phyloP scores from a whole-genome alignment of 2,113 vertebrate species.

The Hippocampus zosterae region DNA sequence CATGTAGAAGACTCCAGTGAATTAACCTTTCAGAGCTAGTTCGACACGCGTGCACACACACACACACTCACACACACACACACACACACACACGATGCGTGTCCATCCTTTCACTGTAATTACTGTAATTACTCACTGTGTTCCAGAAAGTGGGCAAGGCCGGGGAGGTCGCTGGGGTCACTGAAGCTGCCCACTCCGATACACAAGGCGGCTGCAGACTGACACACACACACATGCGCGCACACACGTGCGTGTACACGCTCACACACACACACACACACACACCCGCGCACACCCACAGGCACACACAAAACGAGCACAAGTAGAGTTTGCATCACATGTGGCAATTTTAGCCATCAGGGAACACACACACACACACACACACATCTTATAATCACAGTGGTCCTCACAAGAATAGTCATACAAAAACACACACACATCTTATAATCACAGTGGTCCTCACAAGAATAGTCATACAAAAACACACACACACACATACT shows the following conservation, averaged over 20 bases:
- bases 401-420: no score
- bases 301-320: no score
- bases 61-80: not conserved
- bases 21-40: not conserved
- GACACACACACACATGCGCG: slow-evolving; percentile 46
- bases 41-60: not conserved
- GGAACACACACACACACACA: no score
- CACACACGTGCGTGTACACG: slow-evolving; percentile 27
- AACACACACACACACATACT: no score
- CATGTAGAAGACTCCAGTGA: not conserved
- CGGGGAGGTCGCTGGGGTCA: slow-evolving; percentile 91
- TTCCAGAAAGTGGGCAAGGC: slow-evolving; percentile 97
- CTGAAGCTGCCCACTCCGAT: slow-evolving; percentile 95
- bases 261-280: slow-evolving; percentile 26
- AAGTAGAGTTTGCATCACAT: not conserved
- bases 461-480: no score
- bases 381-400: no score
- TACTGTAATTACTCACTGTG: slow-evolving; percentile 81
- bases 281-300: no score
- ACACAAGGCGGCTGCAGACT: slow-evolving; percentile 96
- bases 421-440: no score
- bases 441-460: no score
- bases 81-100: not conserved
- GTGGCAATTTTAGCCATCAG: not conserved
- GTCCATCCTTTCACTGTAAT: slow-evolving; percentile 3